A percentile compares a stretch with the other conserved stretches of the same genome.
Evolutionary conservation across 2,888 invertebrate genomes (phyloP).

Genomic region (Spodoptera exigua): DNA sequence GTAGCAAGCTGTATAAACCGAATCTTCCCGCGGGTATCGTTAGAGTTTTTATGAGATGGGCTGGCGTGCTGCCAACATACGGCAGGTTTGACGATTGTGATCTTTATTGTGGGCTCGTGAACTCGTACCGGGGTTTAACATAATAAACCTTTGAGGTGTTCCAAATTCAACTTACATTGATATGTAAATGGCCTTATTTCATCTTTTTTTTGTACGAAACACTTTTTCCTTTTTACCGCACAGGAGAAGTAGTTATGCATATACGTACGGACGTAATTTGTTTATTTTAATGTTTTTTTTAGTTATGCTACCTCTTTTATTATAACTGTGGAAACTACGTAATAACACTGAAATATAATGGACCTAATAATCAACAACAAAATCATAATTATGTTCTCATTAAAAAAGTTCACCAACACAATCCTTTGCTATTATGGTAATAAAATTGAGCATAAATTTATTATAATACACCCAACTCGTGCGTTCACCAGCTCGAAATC

Average conservation of each 20-base stretch:
- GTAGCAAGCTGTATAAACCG: background rate
- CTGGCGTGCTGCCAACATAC: conserved; percentile 14
- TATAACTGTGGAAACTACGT: too few species aligned
- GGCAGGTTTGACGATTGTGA: conserved; percentile 11
- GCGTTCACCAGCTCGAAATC: conserved; percentile 63
- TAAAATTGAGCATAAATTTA: conserved; percentile 59
- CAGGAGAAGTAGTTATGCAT: too few species aligned
- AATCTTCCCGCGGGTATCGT: conserved; percentile 22
- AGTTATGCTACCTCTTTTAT: too few species aligned
- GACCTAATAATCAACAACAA: too few species aligned
- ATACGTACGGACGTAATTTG: too few species aligned
- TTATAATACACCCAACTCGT: conserved; percentile 59
- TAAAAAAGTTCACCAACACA: conserved; percentile 37
- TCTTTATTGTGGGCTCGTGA: conserved; percentile 11
- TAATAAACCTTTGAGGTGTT: background rate
- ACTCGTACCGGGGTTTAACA: background rate
- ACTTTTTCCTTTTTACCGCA: too few species aligned
- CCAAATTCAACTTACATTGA: too few species aligned
- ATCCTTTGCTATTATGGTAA: conserved; percentile 44
- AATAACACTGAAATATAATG: too few species aligned
- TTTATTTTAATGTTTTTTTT: too few species aligned
- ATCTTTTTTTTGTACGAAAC: too few species aligned
- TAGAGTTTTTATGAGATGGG: conserved; percentile 28
- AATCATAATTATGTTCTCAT: conserved; percentile 12
- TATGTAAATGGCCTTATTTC: too few species aligned